Conservation (phyloP, 2,888 invertebrate species). For the Elmis aenea region DNA sequence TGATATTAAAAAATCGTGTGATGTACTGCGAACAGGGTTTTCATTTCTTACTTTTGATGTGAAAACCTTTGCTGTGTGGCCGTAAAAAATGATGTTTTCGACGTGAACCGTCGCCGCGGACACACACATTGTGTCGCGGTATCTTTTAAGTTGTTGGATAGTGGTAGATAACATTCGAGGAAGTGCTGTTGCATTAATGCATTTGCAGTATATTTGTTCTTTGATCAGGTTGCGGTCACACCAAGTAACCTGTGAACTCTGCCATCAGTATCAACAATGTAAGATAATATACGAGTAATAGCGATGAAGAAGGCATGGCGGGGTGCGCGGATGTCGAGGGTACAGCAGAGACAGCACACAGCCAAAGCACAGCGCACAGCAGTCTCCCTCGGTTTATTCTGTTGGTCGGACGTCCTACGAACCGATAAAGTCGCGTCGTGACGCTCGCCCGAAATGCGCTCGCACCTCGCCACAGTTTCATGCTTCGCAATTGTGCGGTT, state of each 20-base stretch:
- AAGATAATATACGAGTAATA: conserved; percentile 30
- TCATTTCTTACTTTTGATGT: too few relatives aligned
- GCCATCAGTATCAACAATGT: conserved; percentile 27
- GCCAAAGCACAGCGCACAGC: conserved; percentile 15
- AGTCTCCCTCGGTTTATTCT: conserved; percentile 19
- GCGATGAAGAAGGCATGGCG: conserved; percentile 20
- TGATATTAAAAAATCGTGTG: too few relatives aligned
- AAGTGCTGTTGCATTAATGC: too few relatives aligned
- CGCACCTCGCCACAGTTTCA: conserved; percentile 5
- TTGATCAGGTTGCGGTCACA: neutral
- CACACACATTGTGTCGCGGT: too few relatives aligned
- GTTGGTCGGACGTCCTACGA: conserved; percentile 9
- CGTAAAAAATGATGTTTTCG: too few relatives aligned
- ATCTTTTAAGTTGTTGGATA: too few relatives aligned
- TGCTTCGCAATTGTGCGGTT: conserved; percentile 6
- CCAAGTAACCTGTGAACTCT: conserved; percentile 11
- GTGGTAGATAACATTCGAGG: too few relatives aligned
- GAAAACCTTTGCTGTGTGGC: too few relatives aligned
- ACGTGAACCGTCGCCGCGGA: too few relatives aligned
- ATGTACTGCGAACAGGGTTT: too few relatives aligned
- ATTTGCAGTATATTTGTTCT: too few relatives aligned
- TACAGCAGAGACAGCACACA: conserved; percentile 21
- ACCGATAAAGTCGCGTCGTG: conserved; percentile 5
- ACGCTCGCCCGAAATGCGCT: conserved; percentile 13
- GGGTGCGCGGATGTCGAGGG: conserved; percentile 21